A percentile compares a stretch with the other conserved stretches of the same genome.
phyloP scores from a whole-genome alignment of 2,888 invertebrate species.

The Lasiommata megera region DNA sequence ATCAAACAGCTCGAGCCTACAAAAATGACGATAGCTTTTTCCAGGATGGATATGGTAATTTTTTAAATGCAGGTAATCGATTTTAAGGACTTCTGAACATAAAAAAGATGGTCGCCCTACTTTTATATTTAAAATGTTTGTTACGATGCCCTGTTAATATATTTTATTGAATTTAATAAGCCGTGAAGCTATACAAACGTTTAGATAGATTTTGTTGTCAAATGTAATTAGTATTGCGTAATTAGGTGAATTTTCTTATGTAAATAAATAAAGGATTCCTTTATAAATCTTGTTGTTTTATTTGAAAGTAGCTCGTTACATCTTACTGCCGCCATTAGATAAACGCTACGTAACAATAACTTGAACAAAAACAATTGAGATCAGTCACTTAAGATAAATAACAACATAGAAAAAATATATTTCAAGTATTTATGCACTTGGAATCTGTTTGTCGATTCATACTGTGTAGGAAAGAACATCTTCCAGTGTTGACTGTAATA shows the following conservation, averaged over 20 bases:
- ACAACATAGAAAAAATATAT: not conserved
- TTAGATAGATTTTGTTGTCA: constrained; percentile 75
- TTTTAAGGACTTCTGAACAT: no score
- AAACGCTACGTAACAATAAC: no score
- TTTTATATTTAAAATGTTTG: not conserved
- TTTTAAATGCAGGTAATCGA: no score
- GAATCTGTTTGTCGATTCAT: not conserved
- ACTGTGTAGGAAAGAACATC: constrained; percentile 26
- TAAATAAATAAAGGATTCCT: constrained; percentile 78
- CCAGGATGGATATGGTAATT: not conserved
- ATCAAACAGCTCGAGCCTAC: no score
- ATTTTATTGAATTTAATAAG: constrained; percentile 27
- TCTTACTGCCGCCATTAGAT: no score
- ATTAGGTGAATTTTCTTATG: constrained; percentile 79
- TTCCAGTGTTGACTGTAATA: constrained; percentile 24
- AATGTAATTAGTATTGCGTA: constrained; percentile 58
- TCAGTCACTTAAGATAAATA: not conserved
- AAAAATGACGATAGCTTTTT: no score
- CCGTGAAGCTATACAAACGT: constrained; percentile 46
- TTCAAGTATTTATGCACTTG: no score
- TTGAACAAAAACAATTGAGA: no score
- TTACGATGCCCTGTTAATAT: constrained; percentile 8
- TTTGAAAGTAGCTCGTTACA: no score
- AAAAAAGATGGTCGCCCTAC: constrained; percentile 3
- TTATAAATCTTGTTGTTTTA: constrained; percentile 46